Evolutionary conservation across 2,113 vertebrate genomes (phyloP), one percentile per base, ranked within the genome.

Genomic region (Acanthisitta chloris): DNA sequence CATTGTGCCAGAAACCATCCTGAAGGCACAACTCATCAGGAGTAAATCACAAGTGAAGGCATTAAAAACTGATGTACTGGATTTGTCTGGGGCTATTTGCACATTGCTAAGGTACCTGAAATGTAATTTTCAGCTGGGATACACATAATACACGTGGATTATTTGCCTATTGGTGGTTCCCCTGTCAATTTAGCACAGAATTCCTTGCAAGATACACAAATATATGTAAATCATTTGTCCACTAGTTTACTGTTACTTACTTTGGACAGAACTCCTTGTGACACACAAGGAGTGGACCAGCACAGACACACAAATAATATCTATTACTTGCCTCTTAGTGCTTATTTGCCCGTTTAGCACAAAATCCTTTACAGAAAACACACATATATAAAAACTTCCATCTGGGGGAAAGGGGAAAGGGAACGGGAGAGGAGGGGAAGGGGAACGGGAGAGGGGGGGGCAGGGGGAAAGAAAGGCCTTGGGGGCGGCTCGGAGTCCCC

Each of bases 141-240:
- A 19, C 8, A 21, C 5, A 2, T 4, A 14, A 40, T 2, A 52
- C 57, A 12, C 0, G 17, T 1, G 4, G 14, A 14, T 45, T 21
- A 15, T 20, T 54, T 24, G 10, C 5, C 2, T 1, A 3, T 9
- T 9, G 46, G 13, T 5, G 5, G 38, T 18, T 12, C 18, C 8
- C n/a, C 20, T n/a, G 26, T 12, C 9, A 12, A 3, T 17, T 38
- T 38, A 4, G 12, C 58, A 48, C 7, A 3, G 5, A 65, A 48
- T 10, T 21, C 45, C 46, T 40, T 15, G 17, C 54, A 31, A 40
- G 10, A n/a, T 0, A 16, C 1, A 6, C 14, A 15, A 38, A 12
- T 10, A n/a, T n/a, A n/a, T n/a, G n/a, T n/a, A n/a, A n/a, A n/a
- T n/a, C n/a, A n/a, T n/a, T n/a, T n/a, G n/a, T n/a, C n/a, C n/a